These are phyloP conservation scores for Eulithis testata DNA, from an alignment of 2,888 invertebrate genomes.

Conservation along the genomic window DNA sequence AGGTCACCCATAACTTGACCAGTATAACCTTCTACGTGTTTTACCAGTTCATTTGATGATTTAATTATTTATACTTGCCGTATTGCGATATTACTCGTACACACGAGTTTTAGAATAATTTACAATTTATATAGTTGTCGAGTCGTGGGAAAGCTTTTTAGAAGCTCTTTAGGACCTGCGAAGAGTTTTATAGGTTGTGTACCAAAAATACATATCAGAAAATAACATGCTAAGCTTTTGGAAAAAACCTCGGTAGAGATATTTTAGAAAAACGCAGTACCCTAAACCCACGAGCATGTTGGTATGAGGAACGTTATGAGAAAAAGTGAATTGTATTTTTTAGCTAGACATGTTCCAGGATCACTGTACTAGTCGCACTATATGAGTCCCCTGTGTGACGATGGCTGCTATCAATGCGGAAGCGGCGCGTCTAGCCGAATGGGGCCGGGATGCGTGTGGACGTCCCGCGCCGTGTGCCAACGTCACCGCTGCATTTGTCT, in stretches of 20 bases:
- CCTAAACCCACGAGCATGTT: too few relatives aligned
- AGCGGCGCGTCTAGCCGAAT: slow-evolving; percentile 71
- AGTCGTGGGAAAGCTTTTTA: slow-evolving; percentile 11
- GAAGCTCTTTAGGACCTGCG: not conserved
- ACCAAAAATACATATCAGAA: too few relatives aligned
- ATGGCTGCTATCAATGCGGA: slow-evolving; percentile 79
- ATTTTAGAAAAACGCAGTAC: too few relatives aligned
- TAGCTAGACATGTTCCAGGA: slow-evolving; percentile 7
- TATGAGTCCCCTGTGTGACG: slow-evolving; percentile 72
- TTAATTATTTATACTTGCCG: slow-evolving; percentile 19
- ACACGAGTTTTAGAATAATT: slow-evolving; percentile 10
- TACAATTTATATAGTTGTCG: slow-evolving; percentile 20
- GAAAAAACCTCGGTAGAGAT: too few relatives aligned
- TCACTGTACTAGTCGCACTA: slow-evolving; percentile 58
- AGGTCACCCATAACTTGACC: slow-evolving; percentile 27
- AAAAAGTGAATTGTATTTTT: too few relatives aligned
- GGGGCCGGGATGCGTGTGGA: slow-evolving; percentile 74
- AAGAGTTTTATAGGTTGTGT: too few relatives aligned
- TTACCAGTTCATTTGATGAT: slow-evolving; percentile 27
- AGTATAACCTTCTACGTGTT: slow-evolving; percentile 24
- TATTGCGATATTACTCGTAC: not conserved
- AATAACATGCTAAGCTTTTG: too few relatives aligned
- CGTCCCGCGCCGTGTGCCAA: slow-evolving; percentile 47
- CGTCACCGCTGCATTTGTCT: slow-evolving; percentile 49
- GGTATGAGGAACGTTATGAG: too few relatives aligned